Evolutionary conservation across 2,113 vertebrate species (phyloP).

Genomic region (Serinus canaria): DNA sequence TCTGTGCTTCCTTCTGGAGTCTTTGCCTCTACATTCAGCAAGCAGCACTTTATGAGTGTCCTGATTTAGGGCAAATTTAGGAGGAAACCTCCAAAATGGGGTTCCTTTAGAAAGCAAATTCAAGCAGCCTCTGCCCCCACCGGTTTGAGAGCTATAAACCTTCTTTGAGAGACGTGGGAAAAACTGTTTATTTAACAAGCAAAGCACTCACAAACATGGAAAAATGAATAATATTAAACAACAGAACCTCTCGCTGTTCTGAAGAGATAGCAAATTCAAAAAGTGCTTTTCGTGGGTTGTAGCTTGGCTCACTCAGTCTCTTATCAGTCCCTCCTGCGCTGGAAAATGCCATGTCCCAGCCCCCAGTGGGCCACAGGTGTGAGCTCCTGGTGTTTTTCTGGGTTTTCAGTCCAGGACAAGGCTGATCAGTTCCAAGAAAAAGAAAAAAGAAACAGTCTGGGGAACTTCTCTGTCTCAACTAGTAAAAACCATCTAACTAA

Average conservation of each 20-base stretch:
- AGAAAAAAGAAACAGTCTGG: neutral
- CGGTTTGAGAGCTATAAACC: accelerated
- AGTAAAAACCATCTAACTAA: neutral
- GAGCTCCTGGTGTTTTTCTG: neutral
- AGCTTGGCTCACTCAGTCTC: accelerated
- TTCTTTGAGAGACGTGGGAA: neutral
- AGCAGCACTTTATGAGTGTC: neutral
- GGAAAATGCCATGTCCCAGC: accelerated
- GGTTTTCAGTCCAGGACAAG: neutral
- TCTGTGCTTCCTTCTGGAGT: neutral
- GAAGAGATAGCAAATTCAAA: neutral
- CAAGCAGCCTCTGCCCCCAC: accelerated
- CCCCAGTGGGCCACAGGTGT: too few relatives aligned
- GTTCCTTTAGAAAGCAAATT: neutral
- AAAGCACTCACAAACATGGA: neutral
- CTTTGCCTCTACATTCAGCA: neutral
- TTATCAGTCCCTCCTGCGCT: neutral
- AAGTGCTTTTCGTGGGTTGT: accelerated
- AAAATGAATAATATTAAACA: neutral
- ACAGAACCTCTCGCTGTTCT: neutral
- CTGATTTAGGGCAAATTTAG: neutral
- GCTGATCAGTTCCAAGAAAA: neutral
- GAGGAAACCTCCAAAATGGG: neutral
- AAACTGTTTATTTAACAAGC: neutral
- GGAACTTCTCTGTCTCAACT: neutral